Conservation (phyloP, 1,140 invertebrate genomes). For the Eumaeus atala region DNA sequence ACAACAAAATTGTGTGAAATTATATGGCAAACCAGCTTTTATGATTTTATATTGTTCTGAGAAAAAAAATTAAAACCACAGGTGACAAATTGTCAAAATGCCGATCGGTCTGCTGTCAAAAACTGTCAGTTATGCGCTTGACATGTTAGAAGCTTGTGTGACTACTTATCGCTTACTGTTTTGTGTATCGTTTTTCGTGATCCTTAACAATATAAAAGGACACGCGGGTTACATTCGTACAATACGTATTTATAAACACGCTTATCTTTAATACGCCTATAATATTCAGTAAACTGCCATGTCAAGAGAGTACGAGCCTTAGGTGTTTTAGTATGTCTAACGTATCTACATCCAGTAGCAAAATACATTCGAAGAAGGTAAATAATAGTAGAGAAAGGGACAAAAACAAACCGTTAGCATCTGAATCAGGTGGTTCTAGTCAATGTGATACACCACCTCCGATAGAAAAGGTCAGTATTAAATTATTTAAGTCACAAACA, state of each 20-base stretch:
- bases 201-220: not conserved
- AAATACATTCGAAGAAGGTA: conserved; percentile 59
- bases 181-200: conserved; percentile 4
- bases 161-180: conserved; percentile 3
- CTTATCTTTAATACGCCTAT: not conserved
- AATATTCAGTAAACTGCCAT: conserved; percentile 5
- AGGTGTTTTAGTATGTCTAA: conserved; percentile 39
- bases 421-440: conserved; percentile 66
- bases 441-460: conserved; percentile 68
- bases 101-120: too few species aligned
- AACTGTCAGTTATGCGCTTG: too few species aligned
- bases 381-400: conserved; percentile 57
- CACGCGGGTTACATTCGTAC: not conserved
- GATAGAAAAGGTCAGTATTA: conserved; percentile 56
- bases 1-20: too few species aligned
- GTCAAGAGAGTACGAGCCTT: conserved; percentile 13
- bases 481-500: not conserved
- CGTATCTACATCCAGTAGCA: conserved; percentile 45
- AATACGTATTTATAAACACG: not conserved
- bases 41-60: too few species aligned
- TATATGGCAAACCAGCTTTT: too few species aligned
- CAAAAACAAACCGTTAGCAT: conserved; percentile 59
- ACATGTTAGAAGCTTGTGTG: not conserved
- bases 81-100: too few species aligned
- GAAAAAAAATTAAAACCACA: too few species aligned